These are phyloP conservation scores for Nomada lathburiana DNA, from an alignment of 2,888 invertebrate genomes.

Conservation along the genomic window DNA sequence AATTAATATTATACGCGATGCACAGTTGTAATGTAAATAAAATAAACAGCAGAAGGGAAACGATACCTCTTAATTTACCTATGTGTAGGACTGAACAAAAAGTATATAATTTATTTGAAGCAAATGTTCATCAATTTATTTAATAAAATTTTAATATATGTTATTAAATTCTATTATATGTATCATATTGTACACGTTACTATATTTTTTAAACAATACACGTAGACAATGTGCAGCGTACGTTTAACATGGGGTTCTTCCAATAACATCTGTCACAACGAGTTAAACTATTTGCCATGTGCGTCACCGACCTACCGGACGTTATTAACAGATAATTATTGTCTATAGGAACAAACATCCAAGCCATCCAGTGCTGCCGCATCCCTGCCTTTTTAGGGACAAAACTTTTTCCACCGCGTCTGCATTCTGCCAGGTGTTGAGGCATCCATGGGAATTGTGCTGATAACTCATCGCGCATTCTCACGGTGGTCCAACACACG, in stretches of 20 bases:
- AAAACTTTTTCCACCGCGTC: slow-evolving; percentile 74
- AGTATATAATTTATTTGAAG: too few relatives aligned
- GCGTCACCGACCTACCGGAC: slow-evolving; percentile 78
- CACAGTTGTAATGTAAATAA: too few relatives aligned
- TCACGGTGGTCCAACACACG: slow-evolving; percentile 78
- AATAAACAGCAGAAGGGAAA: too few relatives aligned
- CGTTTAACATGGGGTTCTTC: slow-evolving; percentile 36
- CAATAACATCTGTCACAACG: slow-evolving; percentile 78
- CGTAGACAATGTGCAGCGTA: neutral
- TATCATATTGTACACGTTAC: neutral
- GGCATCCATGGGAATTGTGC: slow-evolving; percentile 83
- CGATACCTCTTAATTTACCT: too few relatives aligned
- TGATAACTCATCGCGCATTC: slow-evolving; percentile 83
- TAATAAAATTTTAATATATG: neutral
- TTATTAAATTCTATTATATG: too few relatives aligned
- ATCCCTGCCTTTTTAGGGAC: slow-evolving; percentile 71
- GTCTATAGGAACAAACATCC: slow-evolving; percentile 67
- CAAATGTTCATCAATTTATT: too few relatives aligned
- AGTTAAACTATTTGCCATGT: slow-evolving; percentile 77
- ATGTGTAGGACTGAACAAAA: too few relatives aligned
- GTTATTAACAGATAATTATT: slow-evolving; percentile 79
- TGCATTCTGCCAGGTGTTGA: slow-evolving; percentile 81
- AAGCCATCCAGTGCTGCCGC: slow-evolving; percentile 46
- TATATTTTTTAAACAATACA: slow-evolving; percentile 12
- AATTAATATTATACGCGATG: too few relatives aligned